These are phyloP conservation scores for Boloria selene DNA, from an alignment of 2,888 invertebrate genomes.

Conservation along the genomic window DNA sequence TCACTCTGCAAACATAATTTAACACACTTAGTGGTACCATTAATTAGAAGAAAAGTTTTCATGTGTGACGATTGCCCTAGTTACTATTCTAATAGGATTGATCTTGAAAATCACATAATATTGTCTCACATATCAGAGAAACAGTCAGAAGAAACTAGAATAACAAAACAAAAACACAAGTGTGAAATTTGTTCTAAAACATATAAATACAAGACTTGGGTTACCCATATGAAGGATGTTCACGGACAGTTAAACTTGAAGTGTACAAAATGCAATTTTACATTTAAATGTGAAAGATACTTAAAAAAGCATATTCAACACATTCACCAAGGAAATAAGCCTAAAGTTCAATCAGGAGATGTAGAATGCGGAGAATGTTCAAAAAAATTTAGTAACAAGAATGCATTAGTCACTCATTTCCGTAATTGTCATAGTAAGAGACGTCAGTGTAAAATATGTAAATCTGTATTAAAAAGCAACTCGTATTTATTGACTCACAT, in stretches of 20 bases:
- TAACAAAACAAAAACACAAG: conserved; percentile 1
- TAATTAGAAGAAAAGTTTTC: conserved; percentile 27
- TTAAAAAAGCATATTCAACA: conserved; percentile 39
- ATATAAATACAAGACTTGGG: conserved; percentile 44
- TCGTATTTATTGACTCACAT: conserved; percentile 47
- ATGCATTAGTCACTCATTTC: conserved; percentile 43
- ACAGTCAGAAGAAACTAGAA: not conserved
- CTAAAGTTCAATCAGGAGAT: conserved; percentile 2
- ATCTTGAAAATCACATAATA: conserved; percentile 29
- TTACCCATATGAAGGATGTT: conserved; percentile 43
- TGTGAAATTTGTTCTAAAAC: conserved; percentile 42
- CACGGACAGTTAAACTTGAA: conserved; percentile 32
- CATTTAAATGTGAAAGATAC: conserved; percentile 39
- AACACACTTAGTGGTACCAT: conserved; percentile 42
- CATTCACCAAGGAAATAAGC: conserved; percentile 29
- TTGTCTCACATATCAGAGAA: conserved; percentile 14
- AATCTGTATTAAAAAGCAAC: conserved; percentile 46
- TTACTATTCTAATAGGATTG: conserved; percentile 20
- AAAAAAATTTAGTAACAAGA: conserved; percentile 36
- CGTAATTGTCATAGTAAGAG: conserved; percentile 47
- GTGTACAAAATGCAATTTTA: conserved; percentile 35
- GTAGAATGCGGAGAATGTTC: conserved; percentile 44
- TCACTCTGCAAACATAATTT: conserved; percentile 45
- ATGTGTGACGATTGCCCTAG: conserved; percentile 39
- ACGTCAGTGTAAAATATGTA: conserved; percentile 46